Percentiles rank a stretch among this genome's conserved stretches.
These are phyloP conservation scores for Bryconaethiops microstoma DNA, from an alignment of 2,797 vertebrate species.

Conservation along the genomic window DNA sequence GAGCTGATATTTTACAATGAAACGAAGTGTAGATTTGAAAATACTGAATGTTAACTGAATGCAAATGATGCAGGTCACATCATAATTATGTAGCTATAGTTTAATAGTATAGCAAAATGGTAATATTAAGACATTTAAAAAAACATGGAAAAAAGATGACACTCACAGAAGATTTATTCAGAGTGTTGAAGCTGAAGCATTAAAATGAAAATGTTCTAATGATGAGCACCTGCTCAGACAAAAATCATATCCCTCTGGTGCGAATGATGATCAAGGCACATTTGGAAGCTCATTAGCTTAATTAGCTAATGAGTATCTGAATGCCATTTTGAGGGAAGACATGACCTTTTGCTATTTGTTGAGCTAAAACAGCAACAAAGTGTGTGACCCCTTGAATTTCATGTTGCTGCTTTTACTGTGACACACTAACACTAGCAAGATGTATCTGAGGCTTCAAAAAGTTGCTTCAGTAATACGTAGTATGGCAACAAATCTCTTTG, in stretches of 20 bases:
- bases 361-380: background rate
- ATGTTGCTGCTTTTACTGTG: background rate
- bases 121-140: too few species aligned
- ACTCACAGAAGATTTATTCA: too few species aligned
- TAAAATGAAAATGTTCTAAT: background rate
- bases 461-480: background rate
- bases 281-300: constrained; percentile 1
- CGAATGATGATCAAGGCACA: background rate
- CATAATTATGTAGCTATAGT: too few species aligned
- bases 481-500: background rate
- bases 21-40: too few species aligned
- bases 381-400: background rate
- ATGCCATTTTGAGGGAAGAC: background rate
- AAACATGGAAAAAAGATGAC: too few species aligned
- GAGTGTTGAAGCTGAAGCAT: too few species aligned
- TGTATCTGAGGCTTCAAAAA: background rate
- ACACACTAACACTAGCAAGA: background rate
- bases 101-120: background rate
- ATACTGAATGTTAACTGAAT: background rate
- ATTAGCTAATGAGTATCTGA: background rate
- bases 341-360: background rate
- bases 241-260: background rate
- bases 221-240: background rate
- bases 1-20: too few species aligned
- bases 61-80: too few species aligned